Conservation (phyloP, 2,888 invertebrate genomes). For the Timandra comae region DNA sequence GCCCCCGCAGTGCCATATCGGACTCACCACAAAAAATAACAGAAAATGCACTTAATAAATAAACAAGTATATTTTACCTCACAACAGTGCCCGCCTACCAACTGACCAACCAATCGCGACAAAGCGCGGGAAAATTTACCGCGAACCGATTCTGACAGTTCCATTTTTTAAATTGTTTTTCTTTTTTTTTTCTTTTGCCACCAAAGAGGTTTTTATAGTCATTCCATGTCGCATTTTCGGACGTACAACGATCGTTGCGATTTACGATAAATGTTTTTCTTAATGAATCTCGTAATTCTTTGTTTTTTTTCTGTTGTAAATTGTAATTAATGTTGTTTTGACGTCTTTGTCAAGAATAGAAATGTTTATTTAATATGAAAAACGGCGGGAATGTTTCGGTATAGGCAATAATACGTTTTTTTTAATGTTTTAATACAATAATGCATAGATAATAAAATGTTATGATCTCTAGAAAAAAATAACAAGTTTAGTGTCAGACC, state of each 20-base stretch:
- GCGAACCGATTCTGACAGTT: slow-evolving; percentile 71
- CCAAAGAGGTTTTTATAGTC: slow-evolving; percentile 42
- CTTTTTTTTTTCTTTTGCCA: slow-evolving; percentile 36
- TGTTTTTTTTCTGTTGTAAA: slow-evolving; percentile 14
- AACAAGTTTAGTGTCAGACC: too few species aligned
- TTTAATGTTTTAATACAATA: too few species aligned
- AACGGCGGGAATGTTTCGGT: slow-evolving; percentile 14
- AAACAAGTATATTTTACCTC: slow-evolving; percentile 57
- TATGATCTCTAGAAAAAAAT: too few species aligned
- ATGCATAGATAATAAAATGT: too few species aligned
- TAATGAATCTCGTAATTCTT: slow-evolving; percentile 53
- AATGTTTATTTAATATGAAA: slow-evolving; percentile 15
- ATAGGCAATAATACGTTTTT: too few species aligned
- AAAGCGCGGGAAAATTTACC: slow-evolving; percentile 61
- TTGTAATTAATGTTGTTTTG: slow-evolving; percentile 18
- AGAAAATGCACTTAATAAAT: slow-evolving; percentile 68
- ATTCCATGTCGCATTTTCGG: slow-evolving; percentile 57
- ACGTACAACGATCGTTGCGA: slow-evolving; percentile 51
- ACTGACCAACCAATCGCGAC: slow-evolving; percentile 43
- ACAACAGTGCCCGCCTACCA: slow-evolving; percentile 56
- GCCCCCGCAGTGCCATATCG: slow-evolving; percentile 38
- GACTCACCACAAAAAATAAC: slow-evolving; percentile 39
- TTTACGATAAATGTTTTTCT: slow-evolving; percentile 62
- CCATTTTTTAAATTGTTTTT: slow-evolving; percentile 41
- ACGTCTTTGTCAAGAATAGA: slow-evolving; percentile 12